Evolutionary conservation across 64 coral and sea anemone genomes (phyloP), one percentile per base, ranked within the genome.

Genomic region (Actinia equina): DNA sequence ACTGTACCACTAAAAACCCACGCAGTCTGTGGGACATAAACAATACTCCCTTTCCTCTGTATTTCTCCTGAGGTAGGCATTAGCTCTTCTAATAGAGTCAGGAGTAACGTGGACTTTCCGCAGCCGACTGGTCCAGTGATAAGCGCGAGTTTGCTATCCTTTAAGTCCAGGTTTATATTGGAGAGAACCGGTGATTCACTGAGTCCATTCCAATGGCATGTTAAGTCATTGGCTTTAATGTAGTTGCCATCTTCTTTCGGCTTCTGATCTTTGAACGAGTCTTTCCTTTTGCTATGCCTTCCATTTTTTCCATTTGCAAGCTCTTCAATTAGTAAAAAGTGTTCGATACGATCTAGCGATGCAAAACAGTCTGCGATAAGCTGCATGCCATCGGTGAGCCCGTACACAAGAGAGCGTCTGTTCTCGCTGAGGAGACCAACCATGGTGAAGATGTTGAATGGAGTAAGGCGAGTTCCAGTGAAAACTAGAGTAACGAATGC

Each of bases 301-400:
- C 64, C 20, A 17, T 77, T 82, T 22, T 52, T 79, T 17, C 90
- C 83, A 87, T 83, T 77, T 87, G 87, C 56, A 49, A 96, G 86
- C 57, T 96, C 94, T n/a, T 96, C 94, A 17, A 96, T 96, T 16
- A 96, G 82, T 58, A 96, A 84, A 74, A 96, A 96, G 43, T 82
- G 80, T 49, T 96, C 94, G 27, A 96, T 96, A 87, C 94, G 83
- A 56, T 96, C 94, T 53, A 96, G 80, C 56, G 94, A 96, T n/a
- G 94, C 94, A 77, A 96, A 96, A 54, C 94, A 96, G 81, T 96
- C 94, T 22, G 94, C 94, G 17, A 96, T 96, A 44, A 96, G 81
- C 85, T 96, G 94, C 94, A 96, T 96, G 17, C 94, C 94, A 51
- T 96, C 94, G 16, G 94, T 96, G 16, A 96, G 85, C 5, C 94